phyloP scores from a whole-genome alignment of 1,140 invertebrate genomes.

The Zaprionus camerounensis region DNA sequence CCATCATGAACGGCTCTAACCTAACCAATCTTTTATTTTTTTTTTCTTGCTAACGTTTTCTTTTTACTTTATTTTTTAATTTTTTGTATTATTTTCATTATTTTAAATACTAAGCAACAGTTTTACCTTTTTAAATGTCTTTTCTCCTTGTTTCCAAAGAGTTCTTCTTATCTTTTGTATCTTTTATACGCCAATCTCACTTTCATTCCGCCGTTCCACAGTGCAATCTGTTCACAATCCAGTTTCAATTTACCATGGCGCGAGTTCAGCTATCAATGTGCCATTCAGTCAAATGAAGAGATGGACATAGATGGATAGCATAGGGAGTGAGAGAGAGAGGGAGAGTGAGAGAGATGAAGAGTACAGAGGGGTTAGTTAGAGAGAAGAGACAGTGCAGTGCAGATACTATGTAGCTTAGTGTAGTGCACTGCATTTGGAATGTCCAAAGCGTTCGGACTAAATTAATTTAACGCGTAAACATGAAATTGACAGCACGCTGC shows the following conservation, averaged over 20 bases:
- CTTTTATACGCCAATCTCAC: not conserved
- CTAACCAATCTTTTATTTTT: no score
- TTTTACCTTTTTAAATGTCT: not conserved
- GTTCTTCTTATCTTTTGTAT: not conserved
- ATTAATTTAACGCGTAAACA: constrained; percentile 80
- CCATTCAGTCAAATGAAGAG: constrained; percentile 42
- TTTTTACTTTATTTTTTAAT: no score
- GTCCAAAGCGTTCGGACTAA: constrained; percentile 70
- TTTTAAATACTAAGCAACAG: no score
- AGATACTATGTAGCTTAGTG: not conserved
- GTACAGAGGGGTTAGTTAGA: constrained; percentile 1
- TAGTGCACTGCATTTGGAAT: constrained; percentile 36
- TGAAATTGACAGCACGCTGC: constrained; percentile 60
- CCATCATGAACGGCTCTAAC: no score
- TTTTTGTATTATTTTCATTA: not conserved
- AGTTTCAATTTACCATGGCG: constrained; percentile 42
- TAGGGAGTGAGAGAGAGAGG: not conserved
- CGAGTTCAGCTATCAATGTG: constrained; percentile 54
- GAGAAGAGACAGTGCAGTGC: not conserved
- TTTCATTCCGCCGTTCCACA: constrained; percentile 17
- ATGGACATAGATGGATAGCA: constrained; percentile 29
- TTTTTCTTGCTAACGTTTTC: no score
- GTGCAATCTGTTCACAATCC: constrained; percentile 47
- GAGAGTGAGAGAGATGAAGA: not conserved
- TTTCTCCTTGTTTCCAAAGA: not conserved